These are phyloP conservation scores for Nanorana parkeri DNA, from an alignment of 2,113 vertebrate genomes.

Conservation along the genomic window DNA sequence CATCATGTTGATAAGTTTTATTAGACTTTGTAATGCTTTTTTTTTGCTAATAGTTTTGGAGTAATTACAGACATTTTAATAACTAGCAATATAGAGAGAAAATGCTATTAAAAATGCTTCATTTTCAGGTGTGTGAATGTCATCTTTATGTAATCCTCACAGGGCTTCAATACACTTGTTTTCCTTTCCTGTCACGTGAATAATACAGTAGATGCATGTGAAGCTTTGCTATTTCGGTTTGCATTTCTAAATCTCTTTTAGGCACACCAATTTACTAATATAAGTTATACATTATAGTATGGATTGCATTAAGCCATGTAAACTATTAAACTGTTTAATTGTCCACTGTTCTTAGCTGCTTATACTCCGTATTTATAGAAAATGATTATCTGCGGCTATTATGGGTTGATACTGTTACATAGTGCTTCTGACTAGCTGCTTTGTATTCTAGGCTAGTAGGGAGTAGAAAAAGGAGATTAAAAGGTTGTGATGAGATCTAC, in stretches of 20 bases:
- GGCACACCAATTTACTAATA: neutral
- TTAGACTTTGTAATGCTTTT: too few relatives aligned
- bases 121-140: too few relatives aligned
- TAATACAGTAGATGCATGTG: neutral
- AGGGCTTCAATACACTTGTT: too few relatives aligned
- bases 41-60: too few relatives aligned
- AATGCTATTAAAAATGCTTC: too few relatives aligned
- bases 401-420: neutral
- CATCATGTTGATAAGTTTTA: too few relatives aligned
- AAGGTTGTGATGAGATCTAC: constrained; percentile 2
- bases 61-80: too few relatives aligned
- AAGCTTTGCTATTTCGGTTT: neutral
- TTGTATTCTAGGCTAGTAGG: neutral
- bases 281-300: neutral
- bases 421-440: neutral
- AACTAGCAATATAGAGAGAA: too few relatives aligned
- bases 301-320: too few relatives aligned
- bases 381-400: neutral
- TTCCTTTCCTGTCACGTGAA: neutral
- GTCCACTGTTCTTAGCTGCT: neutral
- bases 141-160: too few relatives aligned
- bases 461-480: neutral
- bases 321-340: neutral
- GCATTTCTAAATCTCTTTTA: neutral
- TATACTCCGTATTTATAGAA: neutral